Conservation (phyloP, 2,797 vertebrate genomes). For the Myotis myotis region DNA sequence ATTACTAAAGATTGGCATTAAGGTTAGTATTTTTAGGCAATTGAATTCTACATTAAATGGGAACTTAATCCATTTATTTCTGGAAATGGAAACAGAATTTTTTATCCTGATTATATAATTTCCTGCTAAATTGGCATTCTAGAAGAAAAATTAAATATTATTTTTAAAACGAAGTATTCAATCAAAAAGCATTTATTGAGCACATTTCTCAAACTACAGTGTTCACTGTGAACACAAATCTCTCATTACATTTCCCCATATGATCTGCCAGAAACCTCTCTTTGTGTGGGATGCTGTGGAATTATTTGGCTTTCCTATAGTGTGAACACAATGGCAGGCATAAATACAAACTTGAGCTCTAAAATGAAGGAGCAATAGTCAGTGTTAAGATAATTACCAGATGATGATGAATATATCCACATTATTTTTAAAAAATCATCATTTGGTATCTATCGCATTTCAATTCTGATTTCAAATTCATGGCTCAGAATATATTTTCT, state of each 20-base stretch:
- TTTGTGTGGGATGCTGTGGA: not conserved
- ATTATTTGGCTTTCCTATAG: not conserved
- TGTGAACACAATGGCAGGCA: not conserved
- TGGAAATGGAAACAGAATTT: not conserved
- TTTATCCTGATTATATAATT: slow-evolving; percentile 21
- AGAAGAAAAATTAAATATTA: slow-evolving; percentile 32
- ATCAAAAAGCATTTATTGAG: not conserved
- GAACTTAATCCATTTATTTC: slow-evolving; percentile 47
- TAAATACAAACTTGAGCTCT: not conserved
- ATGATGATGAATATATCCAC: not conserved
- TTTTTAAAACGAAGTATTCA: slow-evolving; percentile 52
- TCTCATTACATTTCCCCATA: not conserved
- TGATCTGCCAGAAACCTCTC: not conserved
- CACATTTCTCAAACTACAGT: not conserved
- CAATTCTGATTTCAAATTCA: slow-evolving; percentile 41
- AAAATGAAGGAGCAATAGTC: not conserved
- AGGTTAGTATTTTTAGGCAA: not conserved
- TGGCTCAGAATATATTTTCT: not conserved
- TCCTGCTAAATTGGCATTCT: slow-evolving; percentile 17
- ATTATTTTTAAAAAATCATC: not conserved
- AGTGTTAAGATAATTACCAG: not conserved
- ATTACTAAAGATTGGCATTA: not conserved
- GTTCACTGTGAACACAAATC: not conserved
- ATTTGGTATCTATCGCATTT: slow-evolving; percentile 8
- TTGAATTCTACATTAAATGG: not conserved